phyloP scores from a whole-genome alignment of 1,140 invertebrate genomes.

The Ridgeia piscesae region DNA sequence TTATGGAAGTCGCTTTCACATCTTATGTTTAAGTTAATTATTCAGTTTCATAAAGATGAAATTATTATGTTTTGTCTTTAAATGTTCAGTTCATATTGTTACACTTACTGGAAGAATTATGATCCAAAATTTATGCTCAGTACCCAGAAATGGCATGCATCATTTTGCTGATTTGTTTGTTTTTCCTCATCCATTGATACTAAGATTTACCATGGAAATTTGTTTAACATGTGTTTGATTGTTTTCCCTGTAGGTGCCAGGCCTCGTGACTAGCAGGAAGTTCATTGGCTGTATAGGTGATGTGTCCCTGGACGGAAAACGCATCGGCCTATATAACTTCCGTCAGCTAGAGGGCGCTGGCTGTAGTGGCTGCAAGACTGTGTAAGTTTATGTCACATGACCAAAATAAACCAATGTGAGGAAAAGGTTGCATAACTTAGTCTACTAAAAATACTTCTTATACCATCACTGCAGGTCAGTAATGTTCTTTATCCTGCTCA shows the following conservation, averaged over 20 bases:
- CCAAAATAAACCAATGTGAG: not conserved
- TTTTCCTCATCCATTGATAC: too few relatives aligned
- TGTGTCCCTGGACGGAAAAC: constrained; percentile 73
- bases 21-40: too few relatives aligned
- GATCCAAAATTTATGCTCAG: too few relatives aligned
- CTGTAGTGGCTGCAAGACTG: constrained; percentile 67
- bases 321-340: constrained; percentile 88
- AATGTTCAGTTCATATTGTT: too few relatives aligned
- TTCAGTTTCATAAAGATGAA: too few relatives aligned
- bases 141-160: too few relatives aligned
- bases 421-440: not conserved
- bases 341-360: constrained; percentile 50
- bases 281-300: constrained; percentile 76
- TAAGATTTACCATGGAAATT: too few relatives aligned
- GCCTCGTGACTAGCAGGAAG: not conserved
- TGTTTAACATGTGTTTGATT: not conserved
- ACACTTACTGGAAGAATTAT: too few relatives aligned
- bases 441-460: too few relatives aligned
- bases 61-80: too few relatives aligned
- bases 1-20: too few relatives aligned
- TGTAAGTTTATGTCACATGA: constrained; percentile 35
- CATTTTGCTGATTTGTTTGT: too few relatives aligned
- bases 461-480: not conserved
- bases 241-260: not conserved
- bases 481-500: not conserved